Evolutionary conservation across 1,140 invertebrate genomes (phyloP).

Genomic region (Hypothenemus hampei): DNA sequence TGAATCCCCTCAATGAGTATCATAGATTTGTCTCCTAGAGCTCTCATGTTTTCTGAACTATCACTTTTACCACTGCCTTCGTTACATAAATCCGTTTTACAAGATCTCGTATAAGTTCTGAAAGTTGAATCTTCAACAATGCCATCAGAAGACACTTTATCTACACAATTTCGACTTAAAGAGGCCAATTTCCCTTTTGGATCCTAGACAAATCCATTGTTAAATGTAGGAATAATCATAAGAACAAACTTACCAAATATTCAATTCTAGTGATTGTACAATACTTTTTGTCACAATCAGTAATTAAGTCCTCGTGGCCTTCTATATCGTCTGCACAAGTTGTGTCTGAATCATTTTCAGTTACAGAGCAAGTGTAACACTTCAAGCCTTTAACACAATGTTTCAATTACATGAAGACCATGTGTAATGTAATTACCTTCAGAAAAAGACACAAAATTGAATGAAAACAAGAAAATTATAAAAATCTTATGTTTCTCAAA

Average conservation of each 20-base stretch:
- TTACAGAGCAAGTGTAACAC: slow-evolving; percentile 26
- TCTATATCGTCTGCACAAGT: slow-evolving; percentile 19
- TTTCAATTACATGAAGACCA: too few relatives aligned
- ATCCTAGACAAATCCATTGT: slow-evolving; percentile 18
- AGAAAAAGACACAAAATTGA: too few relatives aligned
- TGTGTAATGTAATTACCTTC: too few relatives aligned
- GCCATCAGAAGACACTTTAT: slow-evolving; percentile 16
- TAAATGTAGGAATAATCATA: not conserved
- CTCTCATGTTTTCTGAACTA: not conserved
- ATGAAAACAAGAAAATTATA: too few relatives aligned
- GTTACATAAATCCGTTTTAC: slow-evolving; percentile 28
- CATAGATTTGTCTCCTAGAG: slow-evolving; percentile 28
- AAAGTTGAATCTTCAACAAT: slow-evolving; percentile 24
- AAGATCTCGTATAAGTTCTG: slow-evolving; percentile 25
- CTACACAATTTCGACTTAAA: slow-evolving; percentile 20
- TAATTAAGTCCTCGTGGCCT: slow-evolving; percentile 4
- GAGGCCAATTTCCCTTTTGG: slow-evolving; percentile 24
- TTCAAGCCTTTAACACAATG: slow-evolving; percentile 13
- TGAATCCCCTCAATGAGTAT: too few relatives aligned
- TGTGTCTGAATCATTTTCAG: slow-evolving; percentile 26
- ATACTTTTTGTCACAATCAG: slow-evolving; percentile 33
- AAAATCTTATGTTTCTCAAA: too few relatives aligned
- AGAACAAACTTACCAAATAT: slow-evolving; percentile 22
- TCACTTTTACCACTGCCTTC: slow-evolving; percentile 13
- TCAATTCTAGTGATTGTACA: slow-evolving; percentile 23